phyloP scores from a whole-genome alignment of 1,140 invertebrate species.

The Calosoma granatense region DNA sequence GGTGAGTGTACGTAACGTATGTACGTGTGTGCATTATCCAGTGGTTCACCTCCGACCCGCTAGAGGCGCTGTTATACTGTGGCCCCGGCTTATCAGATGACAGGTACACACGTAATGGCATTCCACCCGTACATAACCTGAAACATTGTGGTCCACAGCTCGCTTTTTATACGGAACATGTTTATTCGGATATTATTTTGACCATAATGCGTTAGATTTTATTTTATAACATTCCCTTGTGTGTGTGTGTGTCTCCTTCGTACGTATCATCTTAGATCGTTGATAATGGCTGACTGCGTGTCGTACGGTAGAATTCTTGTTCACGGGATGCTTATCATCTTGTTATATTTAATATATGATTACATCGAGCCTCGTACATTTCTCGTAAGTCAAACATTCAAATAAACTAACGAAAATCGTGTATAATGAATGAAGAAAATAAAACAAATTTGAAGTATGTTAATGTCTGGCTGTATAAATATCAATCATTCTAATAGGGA shows the following conservation, averaged over 20 bases:
- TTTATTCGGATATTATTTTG: slow-evolving; percentile 5
- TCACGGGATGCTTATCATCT: background rate
- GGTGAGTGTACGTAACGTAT: background rate
- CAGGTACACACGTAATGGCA: background rate
- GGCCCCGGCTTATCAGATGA: background rate
- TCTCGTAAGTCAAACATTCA: too few relatives aligned
- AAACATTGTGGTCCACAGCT: background rate
- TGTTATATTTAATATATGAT: background rate
- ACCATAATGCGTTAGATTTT: background rate
- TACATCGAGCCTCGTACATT: too few relatives aligned
- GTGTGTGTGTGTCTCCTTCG: background rate
- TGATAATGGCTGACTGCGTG: too few relatives aligned
- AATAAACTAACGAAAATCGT: too few relatives aligned
- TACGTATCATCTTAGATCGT: too few relatives aligned
- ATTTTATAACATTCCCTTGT: background rate
- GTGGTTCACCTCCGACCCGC: background rate
- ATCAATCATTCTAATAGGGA: too few relatives aligned
- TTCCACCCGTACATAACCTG: background rate
- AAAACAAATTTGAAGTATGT: too few relatives aligned
- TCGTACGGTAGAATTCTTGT: background rate
- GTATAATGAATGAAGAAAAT: too few relatives aligned
- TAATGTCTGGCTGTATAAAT: too few relatives aligned
- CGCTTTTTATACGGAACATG: background rate
- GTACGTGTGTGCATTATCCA: background rate
- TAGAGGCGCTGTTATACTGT: background rate